Base-by-base conservation (phyloP, 2,888 invertebrate species). In the Notodonta ziczac region DNA sequence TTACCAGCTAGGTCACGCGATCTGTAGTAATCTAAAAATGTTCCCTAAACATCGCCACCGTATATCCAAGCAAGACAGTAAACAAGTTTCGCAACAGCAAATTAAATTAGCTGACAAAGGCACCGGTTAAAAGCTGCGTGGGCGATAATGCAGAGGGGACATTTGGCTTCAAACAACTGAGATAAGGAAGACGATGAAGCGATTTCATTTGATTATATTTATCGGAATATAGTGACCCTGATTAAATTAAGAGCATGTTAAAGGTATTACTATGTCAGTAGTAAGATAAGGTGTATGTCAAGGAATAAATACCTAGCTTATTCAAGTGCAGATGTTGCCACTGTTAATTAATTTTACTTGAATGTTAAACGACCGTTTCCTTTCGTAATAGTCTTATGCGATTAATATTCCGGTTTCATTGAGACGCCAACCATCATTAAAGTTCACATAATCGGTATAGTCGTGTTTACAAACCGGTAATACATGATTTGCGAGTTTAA, bases 1-100 rank as follows among this genome's bases (percentile, higher is more conserved):
- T 84, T 87, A 84, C 78, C 72, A 76, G 77, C 80, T 82, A 82
- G 82, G 87, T 89, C 91, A 91, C 90, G 91, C 89, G 78, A 90
- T 78, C 78, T 71, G 61, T 56, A 67, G 60, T 72, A 67, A 68
- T 63, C 66, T 69, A 65, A 70, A 74, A 74, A 70, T 70, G 71
- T 66, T 63, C 62, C 65, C 52, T 63, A 67, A 70, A 73, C 63
- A 53, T 69, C 51, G 50, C 57, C 46, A 60, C 46, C 35, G 24
- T 63, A 61, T 9, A 16, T 50, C 56, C 9, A 54, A 52, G 32
- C 46, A 16, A 13, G 52, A 56, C 24, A 58, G 56, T 40, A 51
- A 65, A 61, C 53, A 65, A 1, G 59, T 51, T 56, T 72, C 67
- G 70, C 63, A 72, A 74, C 63, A 61, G 65, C 69, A 65, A 75